phyloP scores from a whole-genome alignment of 2,888 invertebrate species.

The Lasioglossum morio region DNA sequence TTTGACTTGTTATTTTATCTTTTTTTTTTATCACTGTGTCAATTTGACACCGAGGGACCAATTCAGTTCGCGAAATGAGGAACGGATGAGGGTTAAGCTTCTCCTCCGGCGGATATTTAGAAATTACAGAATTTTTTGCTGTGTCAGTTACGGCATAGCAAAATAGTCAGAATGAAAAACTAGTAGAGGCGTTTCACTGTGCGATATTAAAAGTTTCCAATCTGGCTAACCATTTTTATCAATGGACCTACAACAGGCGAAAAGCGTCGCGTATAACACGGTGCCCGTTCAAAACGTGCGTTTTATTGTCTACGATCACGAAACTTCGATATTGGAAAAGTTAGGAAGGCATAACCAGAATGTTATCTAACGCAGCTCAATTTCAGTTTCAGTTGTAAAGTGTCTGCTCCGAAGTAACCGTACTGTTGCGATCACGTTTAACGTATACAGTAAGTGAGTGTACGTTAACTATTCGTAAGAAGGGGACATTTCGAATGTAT shows the following conservation, averaged over 20 bases:
- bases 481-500: neutral
- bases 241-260: neutral
- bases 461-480: neutral
- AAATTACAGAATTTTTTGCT: constrained; percentile 37
- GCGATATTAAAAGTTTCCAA: neutral
- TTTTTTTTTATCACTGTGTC: no score
- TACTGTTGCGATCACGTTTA: neutral
- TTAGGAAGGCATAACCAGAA: neutral
- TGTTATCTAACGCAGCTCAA: neutral
- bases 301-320: neutral
- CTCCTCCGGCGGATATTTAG: constrained; percentile 19
- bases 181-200: neutral
- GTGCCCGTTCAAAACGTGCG: neutral
- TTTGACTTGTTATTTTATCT: no score
- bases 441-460: neutral
- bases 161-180: no score
- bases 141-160: neutral
- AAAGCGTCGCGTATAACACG: neutral
- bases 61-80: no score
- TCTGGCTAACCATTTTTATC: neutral
- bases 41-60: no score
- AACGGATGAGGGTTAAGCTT: constrained; percentile 20
- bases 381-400: constrained; percentile 7
- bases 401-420: neutral
- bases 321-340: constrained; percentile 2